Conservation (phyloP, 2,797 vertebrate species). For the Manis crassicaudata region DNA sequence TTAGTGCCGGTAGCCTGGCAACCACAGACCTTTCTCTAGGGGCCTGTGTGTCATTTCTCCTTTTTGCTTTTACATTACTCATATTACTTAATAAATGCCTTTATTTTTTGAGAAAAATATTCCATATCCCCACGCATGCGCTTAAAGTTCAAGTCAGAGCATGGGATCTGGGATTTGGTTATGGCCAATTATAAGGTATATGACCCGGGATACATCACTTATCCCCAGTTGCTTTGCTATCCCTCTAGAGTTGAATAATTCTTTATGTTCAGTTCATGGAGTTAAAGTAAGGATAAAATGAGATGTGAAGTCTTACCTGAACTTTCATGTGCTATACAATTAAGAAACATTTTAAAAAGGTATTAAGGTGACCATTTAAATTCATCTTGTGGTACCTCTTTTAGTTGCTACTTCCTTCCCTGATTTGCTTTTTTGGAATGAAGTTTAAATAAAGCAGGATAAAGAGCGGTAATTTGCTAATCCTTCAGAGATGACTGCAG, state of each 20-base stretch:
- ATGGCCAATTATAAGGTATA: neutral
- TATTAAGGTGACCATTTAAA: neutral
- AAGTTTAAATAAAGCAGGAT: neutral
- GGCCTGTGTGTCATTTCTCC: fast-evolving
- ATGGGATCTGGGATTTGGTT: neutral
- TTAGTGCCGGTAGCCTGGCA: neutral
- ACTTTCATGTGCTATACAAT: neutral
- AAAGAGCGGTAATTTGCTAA: neutral
- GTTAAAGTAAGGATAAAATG: neutral
- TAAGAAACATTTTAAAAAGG: neutral
- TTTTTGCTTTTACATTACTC: neutral
- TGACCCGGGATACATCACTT: neutral
- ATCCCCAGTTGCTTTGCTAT: neutral
- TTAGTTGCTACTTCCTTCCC: neutral
- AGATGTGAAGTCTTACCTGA: neutral
- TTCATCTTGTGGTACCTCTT: neutral
- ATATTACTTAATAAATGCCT: neutral
- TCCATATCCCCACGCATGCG: fast-evolving
- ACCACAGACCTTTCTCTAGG: neutral
- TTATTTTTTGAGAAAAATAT: neutral
- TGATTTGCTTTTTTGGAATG: neutral
- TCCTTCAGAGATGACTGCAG: neutral
- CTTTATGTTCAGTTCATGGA: neutral
- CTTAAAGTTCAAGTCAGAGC: neutral
- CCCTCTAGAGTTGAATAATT: neutral